Conservation (phyloP, 2,113 vertebrate genomes). For the Mesitornis unicolor region DNA sequence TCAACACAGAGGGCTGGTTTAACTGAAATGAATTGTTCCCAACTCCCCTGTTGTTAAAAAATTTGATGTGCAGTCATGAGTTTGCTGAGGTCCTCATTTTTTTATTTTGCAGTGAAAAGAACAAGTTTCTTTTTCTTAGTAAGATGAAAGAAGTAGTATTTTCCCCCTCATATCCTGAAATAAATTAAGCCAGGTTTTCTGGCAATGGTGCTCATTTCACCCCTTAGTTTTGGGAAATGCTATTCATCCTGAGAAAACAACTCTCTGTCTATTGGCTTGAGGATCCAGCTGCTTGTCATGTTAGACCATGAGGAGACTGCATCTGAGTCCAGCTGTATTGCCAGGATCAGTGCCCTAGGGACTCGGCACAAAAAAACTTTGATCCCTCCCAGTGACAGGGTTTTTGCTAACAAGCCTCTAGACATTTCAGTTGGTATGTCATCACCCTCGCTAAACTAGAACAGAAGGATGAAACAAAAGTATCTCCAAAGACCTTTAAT, state of each 20-base stretch:
- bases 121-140: neutral
- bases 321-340: constrained; percentile 67
- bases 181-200: neutral
- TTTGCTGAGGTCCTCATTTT: neutral
- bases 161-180: neutral
- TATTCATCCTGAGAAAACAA: constrained; percentile 48
- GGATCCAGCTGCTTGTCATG: constrained; percentile 70
- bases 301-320: constrained; percentile 59
- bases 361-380: constrained; percentile 68
- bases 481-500: constrained; percentile 73
- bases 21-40: neutral
- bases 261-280: constrained; percentile 44
- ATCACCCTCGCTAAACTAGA: constrained; percentile 70
- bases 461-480: constrained; percentile 71
- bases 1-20: neutral
- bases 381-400: constrained; percentile 72
- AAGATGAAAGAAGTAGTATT: neutral
- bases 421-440: constrained; percentile 75
- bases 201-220: neutral
- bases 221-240: constrained; percentile 23
- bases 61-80: neutral
- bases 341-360: constrained; percentile 68
- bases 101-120: neutral
- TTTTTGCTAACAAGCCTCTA: constrained; percentile 79
- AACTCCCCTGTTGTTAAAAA: neutral